Base-by-base conservation (phyloP, 2,113 vertebrate genomes). In the Eubucco bourcierii region DNA sequence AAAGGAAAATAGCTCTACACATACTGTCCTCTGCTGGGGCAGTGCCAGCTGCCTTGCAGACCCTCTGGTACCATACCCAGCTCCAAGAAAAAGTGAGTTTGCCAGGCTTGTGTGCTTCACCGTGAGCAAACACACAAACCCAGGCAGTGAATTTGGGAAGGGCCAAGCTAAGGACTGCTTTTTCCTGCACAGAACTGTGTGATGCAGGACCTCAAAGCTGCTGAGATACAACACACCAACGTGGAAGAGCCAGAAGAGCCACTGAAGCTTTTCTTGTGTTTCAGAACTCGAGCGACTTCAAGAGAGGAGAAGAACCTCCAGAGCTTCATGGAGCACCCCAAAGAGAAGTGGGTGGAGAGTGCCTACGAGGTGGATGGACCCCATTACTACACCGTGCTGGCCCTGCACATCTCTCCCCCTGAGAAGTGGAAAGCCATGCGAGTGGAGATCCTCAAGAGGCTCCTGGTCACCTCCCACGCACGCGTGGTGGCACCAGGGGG, bases 301-400 rank as follows among this genome's bases (percentile, higher is more conserved):
- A 98, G 99, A 37, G 99, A 99, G 94, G 99, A 99, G 95, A 99
- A 99, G 90, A 99, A 99, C 96, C 98, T 99, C 50, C 99, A 99
- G 97, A 98, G 98, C 95, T 99, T 99, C 96, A 96, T 99, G 97
- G 99, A 99, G 96, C 99, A 99, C 95, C 98, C 98, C 8, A 98
- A 97, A 81, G 99, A 99, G 96, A 99, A 99, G 95, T 99, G 99
- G 99, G 97, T 99, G 92, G 99, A 99, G 97, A 98, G 98, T 93
- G 98, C 99, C 39, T 99, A 99, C 4, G 99, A 99, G 39, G 99
- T 99, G 94, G 99, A 99, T 1, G 99, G 99, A 24, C 98, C 99
- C 6, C 98, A 99, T 94, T 99, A 99, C 88, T 99, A 98, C 98
- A 99, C 99, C 0, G 98, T 98, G 92, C 94, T 99, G 97, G 98